phyloP scores from a whole-genome alignment of 2,113 vertebrate genomes.

The Patagioenas fasciata region DNA sequence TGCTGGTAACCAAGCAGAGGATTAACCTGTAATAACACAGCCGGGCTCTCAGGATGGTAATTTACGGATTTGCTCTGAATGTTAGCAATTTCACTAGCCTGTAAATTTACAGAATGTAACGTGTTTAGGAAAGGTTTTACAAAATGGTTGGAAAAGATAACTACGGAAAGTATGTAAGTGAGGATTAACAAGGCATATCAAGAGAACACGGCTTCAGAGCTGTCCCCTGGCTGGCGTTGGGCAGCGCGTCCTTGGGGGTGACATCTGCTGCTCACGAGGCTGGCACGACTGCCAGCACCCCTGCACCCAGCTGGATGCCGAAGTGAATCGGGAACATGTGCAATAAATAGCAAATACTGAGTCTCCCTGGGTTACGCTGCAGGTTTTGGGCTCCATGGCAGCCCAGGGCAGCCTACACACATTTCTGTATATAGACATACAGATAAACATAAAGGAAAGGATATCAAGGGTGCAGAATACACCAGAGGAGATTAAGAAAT shows the following conservation, averaged over 20 bases:
- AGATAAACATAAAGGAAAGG: not conserved
- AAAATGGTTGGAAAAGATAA: too few relatives aligned
- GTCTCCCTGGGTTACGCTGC: rapidly evolving
- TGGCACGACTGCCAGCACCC: not conserved
- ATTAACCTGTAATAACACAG: not conserved
- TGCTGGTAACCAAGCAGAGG: not conserved
- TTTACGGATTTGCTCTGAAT: not conserved
- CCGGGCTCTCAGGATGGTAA: not conserved
- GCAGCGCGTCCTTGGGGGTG: not conserved
- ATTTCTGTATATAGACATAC: rapidly evolving
- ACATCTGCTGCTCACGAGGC: not conserved
- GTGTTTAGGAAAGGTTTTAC: not conserved
- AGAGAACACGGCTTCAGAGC: rapidly evolving
- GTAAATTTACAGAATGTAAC: rapidly evolving
- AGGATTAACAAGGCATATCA: rapidly evolving
- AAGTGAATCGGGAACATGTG: rapidly evolving
- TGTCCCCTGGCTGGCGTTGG: not conserved
- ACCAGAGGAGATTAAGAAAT: not conserved
- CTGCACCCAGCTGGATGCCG: rapidly evolving
- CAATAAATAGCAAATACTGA: not conserved
- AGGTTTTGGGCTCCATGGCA: rapidly evolving
- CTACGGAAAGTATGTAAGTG: rapidly evolving
- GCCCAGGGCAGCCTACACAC: not conserved
- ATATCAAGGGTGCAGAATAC: not conserved
- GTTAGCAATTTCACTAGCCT: not conserved